These are phyloP conservation scores for Eupeodes latifasciatus DNA, from an alignment of 2,888 invertebrate genomes.

Conservation along the genomic window DNA sequence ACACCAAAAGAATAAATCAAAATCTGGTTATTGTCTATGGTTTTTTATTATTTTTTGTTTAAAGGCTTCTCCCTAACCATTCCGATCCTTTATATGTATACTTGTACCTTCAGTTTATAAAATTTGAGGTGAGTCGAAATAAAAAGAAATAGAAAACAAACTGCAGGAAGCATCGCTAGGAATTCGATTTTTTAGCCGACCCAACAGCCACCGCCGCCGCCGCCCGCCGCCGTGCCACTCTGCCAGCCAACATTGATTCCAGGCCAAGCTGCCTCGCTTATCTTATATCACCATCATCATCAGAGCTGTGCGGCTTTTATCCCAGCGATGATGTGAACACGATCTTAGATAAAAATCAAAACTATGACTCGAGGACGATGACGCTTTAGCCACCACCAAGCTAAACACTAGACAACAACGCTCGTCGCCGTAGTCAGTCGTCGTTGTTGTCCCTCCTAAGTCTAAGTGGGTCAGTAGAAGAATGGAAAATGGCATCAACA, in stretches of 20 bases:
- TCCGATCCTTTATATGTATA: conserved; percentile 5
- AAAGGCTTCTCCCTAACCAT: conserved; percentile 6
- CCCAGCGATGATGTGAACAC: conserved; percentile 76
- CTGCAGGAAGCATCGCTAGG: conserved; percentile 71
- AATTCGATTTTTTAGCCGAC: conserved; percentile 68
- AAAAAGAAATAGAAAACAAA: conserved; percentile 17
- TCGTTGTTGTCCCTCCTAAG: conserved; percentile 53
- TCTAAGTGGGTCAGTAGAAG: conserved; percentile 74
- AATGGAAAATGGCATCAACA: conserved; percentile 56
- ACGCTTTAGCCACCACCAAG: conserved; percentile 35
- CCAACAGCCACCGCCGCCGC: no score
- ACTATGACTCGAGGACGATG: conserved; percentile 73
- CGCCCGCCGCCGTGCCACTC: neutral
- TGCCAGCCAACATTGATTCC: conserved; percentile 43
- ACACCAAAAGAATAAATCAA: conserved; percentile 74
- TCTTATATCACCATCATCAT: conserved; percentile 74
- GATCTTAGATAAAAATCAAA: conserved; percentile 74
- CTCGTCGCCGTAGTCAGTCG: neutral
- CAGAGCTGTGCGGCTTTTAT: conserved; percentile 68
- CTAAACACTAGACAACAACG: neutral
- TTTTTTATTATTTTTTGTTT: neutral
- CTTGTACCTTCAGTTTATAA: conserved; percentile 10
- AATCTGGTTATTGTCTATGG: conserved; percentile 64
- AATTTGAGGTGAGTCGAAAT: conserved; percentile 9
- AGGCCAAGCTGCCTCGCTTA: conserved; percentile 61